These are phyloP conservation scores for Dugesia japonica DNA, from an alignment of 2,888 invertebrate species.

Conservation along the genomic window DNA sequence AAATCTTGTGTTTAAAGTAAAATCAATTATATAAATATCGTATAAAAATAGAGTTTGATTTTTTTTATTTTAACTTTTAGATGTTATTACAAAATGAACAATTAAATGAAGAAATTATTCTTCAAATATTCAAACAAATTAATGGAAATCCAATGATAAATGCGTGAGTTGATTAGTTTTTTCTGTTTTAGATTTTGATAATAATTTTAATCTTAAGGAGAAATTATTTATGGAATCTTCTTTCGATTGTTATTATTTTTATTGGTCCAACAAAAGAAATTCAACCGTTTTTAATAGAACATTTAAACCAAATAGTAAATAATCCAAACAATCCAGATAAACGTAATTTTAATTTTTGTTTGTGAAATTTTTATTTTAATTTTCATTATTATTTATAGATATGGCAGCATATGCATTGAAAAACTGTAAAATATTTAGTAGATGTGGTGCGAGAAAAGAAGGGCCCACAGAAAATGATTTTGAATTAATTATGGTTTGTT, in stretches of 20 bases:
- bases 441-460: background rate
- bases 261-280: background rate
- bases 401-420: background rate
- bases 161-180: too few species aligned
- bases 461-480: background rate
- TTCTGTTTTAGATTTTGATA: too few species aligned
- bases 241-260: background rate
- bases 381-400: background rate
- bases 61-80: background rate
- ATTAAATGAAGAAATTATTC: background rate
- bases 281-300: background rate
- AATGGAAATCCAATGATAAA: background rate
- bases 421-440: background rate
- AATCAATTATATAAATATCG: too few species aligned
- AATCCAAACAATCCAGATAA: background rate
- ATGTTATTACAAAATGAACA: background rate
- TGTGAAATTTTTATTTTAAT: background rate
- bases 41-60: too few species aligned
- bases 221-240: background rate
- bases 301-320: background rate
- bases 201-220: too few species aligned
- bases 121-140: slow-evolving; percentile 1
- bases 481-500: background rate
- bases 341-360: background rate
- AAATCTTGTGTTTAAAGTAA: background rate